Percentiles rank a stretch among this genome's conserved stretches.
Conservation (phyloP, 1,140 invertebrate species). For the Drosophila sproati region DNA sequence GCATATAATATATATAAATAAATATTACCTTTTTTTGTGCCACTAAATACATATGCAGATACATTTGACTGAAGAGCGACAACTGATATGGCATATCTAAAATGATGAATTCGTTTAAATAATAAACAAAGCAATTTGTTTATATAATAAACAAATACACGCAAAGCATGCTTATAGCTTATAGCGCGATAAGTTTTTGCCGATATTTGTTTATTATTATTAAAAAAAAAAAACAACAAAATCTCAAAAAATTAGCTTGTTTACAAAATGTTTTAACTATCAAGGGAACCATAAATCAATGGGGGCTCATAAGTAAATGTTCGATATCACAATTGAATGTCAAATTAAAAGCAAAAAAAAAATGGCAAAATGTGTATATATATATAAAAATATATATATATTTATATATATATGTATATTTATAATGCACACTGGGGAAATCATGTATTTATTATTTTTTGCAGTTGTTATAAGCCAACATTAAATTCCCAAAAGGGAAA, state of each 20-base stretch:
- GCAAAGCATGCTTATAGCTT: background rate
- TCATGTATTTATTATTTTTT: background rate
- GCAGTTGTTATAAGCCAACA: background rate
- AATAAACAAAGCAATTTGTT: background rate
- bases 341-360: constrained; percentile 20
- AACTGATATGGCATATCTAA: background rate
- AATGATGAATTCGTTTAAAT: background rate
- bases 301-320: constrained; percentile 13
- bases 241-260: constrained; percentile 8
- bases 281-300: constrained; percentile 46
- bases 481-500: background rate
- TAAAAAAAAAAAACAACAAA: background rate
- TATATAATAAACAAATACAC: background rate
- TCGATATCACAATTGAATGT: constrained; percentile 36
- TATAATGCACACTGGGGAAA: constrained; percentile 5
- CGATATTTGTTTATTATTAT: constrained; percentile 6
- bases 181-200: background rate
- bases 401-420: background rate
- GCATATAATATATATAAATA: background rate
- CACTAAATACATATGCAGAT: background rate
- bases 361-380: background rate
- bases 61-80: background rate
- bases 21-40: background rate
- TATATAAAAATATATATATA: background rate
- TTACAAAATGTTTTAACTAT: constrained; percentile 24